phyloP scores from a whole-genome alignment of 92 coral and sea anemone genomes.

The Blastomussa wellsi region DNA sequence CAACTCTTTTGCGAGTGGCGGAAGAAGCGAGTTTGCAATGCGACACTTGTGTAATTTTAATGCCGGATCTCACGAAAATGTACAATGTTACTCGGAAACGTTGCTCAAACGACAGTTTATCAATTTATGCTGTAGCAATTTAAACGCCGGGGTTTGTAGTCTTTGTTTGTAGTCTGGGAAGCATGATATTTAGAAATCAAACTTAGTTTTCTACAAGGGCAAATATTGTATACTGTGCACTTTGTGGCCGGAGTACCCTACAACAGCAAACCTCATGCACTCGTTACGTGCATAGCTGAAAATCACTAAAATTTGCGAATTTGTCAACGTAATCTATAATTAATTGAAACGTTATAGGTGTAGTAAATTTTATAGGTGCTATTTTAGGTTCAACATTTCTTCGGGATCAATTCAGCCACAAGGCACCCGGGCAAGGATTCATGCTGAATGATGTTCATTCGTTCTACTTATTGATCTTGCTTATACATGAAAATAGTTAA shows the following conservation, averaged over 20 bases:
- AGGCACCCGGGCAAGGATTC: not conserved
- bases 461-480: not conserved
- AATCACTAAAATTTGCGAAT: not conserved
- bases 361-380: not conserved
- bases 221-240: conserved; percentile 22
- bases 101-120: not conserved
- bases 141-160: not conserved
- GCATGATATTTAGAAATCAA: not conserved
- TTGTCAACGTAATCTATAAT: not conserved
- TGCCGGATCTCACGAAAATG: conserved; percentile 18
- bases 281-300: not conserved
- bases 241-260: conserved; percentile 1
- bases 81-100: not conserved
- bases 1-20: not conserved
- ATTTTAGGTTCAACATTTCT: not conserved
- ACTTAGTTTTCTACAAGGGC: not conserved
- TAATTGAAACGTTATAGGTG: not conserved
- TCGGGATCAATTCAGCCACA: conserved; percentile 4
- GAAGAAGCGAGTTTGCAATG: conserved; percentile 25
- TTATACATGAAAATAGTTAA: not conserved
- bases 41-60: not conserved
- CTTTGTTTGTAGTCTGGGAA: conserved; percentile 8
- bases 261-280: not conserved
- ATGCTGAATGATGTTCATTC: not conserved
- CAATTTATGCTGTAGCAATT: not conserved